phyloP scores from a whole-genome alignment of 35 echinoderm and acorn worm species.

The Patiria miniata region DNA sequence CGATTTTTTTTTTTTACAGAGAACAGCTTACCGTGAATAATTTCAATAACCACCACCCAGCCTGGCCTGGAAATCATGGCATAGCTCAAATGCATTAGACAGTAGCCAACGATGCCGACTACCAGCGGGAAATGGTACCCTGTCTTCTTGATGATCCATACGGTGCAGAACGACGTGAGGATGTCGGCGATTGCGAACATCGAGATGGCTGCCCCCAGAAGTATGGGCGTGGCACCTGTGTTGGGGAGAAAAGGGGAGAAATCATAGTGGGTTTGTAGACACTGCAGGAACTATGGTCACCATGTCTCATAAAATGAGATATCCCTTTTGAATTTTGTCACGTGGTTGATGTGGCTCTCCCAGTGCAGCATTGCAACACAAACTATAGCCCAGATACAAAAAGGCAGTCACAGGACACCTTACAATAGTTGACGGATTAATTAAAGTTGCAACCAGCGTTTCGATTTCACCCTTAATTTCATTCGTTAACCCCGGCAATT shows the following conservation, averaged over 20 bases:
- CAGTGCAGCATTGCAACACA: too few species aligned
- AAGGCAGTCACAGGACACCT: too few species aligned
- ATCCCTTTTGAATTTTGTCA: too few species aligned
- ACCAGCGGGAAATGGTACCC: slow-evolving; percentile 11
- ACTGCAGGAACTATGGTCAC: too few species aligned
- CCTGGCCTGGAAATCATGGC: not conserved
- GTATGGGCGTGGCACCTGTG: not conserved
- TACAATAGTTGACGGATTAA: too few species aligned
- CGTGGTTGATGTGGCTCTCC: too few species aligned
- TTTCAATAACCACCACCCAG: slow-evolving; percentile 18
- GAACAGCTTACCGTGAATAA: slow-evolving; percentile 23
- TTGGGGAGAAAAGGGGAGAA: not conserved
- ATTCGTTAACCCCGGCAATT: too few species aligned
- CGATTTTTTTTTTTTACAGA: not conserved
- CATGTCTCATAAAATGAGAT: too few species aligned
- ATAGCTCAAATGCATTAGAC: not conserved
- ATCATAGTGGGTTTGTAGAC: too few species aligned
- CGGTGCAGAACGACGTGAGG: not conserved
- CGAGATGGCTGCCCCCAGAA: not conserved
- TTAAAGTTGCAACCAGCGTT: too few species aligned
- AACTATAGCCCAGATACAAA: too few species aligned
- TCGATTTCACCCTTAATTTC: too few species aligned
- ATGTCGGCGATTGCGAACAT: not conserved
- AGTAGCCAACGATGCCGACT: not conserved
- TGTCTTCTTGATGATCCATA: not conserved